These are phyloP conservation scores for Ceratina japonica DNA, from an alignment of 1,140 invertebrate genomes.

Conservation along the genomic window DNA sequence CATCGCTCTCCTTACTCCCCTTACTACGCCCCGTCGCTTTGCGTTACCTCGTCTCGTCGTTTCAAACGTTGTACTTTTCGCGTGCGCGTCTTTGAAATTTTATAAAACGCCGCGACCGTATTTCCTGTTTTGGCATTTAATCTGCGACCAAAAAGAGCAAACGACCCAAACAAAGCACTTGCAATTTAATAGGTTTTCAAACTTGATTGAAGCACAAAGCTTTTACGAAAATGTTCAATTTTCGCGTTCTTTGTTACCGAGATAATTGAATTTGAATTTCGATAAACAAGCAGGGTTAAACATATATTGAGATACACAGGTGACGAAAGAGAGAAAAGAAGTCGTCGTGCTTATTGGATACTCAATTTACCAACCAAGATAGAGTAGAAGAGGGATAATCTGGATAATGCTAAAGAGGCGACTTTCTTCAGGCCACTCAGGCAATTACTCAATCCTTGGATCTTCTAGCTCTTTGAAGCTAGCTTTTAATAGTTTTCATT, in stretches of 20 bases:
- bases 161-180: too few species aligned
- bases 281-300: too few species aligned
- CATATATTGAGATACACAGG: too few species aligned
- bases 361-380: not conserved
- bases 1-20: conserved; percentile 17
- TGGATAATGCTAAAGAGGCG: conserved; percentile 7
- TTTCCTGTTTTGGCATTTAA: not conserved
- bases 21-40: not conserved
- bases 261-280: too few species aligned
- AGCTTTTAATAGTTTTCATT: conserved; percentile 13
- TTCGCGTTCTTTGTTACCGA: too few species aligned
- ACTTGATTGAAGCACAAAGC: too few species aligned
- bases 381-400: not conserved
- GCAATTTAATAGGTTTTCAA: too few species aligned
- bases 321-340: not conserved
- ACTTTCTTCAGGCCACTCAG: not conserved
- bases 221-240: too few species aligned
- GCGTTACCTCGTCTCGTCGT: conserved; percentile 1
- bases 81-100: too few species aligned
- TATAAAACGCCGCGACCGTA: too few species aligned
- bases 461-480: not conserved
- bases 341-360: not conserved
- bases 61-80: not conserved
- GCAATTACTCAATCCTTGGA: conserved; percentile 1
- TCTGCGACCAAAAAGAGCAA: too few species aligned